Evolutionary conservation across 1,140 invertebrate species (phyloP).

Genomic region (Ephestia elutella): DNA sequence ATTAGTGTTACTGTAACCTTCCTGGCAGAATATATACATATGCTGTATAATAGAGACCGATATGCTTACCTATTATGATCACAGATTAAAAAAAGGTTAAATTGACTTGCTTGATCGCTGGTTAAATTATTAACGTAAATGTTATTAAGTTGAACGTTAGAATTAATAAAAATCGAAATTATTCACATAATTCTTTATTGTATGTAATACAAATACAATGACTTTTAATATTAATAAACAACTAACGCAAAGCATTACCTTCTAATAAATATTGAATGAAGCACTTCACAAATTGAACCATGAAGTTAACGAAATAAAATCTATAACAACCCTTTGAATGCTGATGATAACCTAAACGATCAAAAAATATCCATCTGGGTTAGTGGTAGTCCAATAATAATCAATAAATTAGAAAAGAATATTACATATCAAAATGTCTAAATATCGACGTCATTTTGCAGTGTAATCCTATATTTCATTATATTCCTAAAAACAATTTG

Average conservation of each 20-base stretch:
- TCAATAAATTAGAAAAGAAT: constrained; percentile 10
- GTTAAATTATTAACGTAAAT: too few species aligned
- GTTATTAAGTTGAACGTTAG: too few species aligned
- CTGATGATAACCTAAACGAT: not conserved
- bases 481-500: constrained; percentile 11
- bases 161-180: not conserved
- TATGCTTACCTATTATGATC: too few species aligned
- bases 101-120: too few species aligned
- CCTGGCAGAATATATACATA: too few species aligned
- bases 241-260: not conserved
- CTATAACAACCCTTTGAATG: not conserved
- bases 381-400: constrained; percentile 2
- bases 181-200: constrained; percentile 17
- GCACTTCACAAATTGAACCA: constrained; percentile 6
- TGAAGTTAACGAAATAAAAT: not conserved
- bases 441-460: not conserved
- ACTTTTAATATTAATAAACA: constrained; percentile 17
- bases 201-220: constrained; percentile 21
- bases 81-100: too few species aligned
- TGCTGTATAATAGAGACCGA: too few species aligned
- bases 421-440: constrained; percentile 17
- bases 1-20: too few species aligned
- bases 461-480: not conserved
- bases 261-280: constrained; percentile 9
- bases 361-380: not conserved